phyloP scores from a whole-genome alignment of 2,113 vertebrate genomes.

The Phaethon lepturus region DNA sequence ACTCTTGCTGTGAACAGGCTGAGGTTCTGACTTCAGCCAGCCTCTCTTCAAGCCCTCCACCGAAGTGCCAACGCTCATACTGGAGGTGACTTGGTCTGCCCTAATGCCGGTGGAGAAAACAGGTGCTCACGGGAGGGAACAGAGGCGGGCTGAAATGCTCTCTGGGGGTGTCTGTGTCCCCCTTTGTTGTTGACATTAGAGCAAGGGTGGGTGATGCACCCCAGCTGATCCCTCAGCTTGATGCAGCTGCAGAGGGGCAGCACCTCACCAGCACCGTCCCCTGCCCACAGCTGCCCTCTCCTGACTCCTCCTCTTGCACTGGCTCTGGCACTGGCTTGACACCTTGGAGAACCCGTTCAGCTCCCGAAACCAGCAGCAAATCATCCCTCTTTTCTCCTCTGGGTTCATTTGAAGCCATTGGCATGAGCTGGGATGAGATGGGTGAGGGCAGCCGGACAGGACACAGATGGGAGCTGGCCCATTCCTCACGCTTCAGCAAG shows the following conservation, averaged over 20 bases:
- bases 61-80: not conserved
- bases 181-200: not conserved
- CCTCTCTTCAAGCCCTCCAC: not conserved
- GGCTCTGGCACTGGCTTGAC: not conserved
- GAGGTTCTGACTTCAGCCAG: not conserved
- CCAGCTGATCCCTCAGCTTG: accelerated
- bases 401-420: not conserved
- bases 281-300: not conserved
- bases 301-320: not conserved
- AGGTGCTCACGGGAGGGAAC: not conserved
- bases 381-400: not conserved
- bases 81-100: not conserved
- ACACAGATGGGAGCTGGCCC: not conserved
- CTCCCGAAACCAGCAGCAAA: not conserved
- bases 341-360: not conserved
- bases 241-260: not conserved
- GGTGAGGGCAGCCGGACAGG: accelerated
- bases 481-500: not conserved
- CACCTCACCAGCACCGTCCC: not conserved
- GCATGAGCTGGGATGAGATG: not conserved
- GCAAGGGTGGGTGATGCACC: not conserved
- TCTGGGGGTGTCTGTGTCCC: not conserved
- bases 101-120: not conserved
- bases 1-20: not conserved
- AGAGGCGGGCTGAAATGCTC: not conserved